Evolutionary conservation across 2,888 invertebrate genomes (phyloP), one percentile per base, ranked within the genome.

Genomic region (Tinea semifulvella): DNA sequence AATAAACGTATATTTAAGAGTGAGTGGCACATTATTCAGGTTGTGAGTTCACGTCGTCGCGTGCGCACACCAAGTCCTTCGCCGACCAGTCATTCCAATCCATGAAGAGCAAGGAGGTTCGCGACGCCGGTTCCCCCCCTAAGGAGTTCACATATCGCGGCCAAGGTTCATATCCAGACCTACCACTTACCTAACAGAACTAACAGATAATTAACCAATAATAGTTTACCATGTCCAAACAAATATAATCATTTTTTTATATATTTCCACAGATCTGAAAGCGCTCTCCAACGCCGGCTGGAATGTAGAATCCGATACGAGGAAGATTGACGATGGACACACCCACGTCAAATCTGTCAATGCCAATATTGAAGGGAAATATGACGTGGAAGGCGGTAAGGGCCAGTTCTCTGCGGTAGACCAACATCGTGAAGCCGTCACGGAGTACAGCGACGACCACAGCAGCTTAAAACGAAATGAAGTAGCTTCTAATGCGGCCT

Each of bases 61-160:
- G 81, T 53, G 82, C 79, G 55, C 90, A 91, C 65, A 87, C 89
- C 44, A 87, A 88, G 61, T 88, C 88, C 10, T 80, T 91, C 58
- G 84, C 84, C 44, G 90, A 91, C 71, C 90, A 91, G 71, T 89
- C 86, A 63, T 91, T 90, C 75, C 84, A 89, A 65, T 87, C 88
- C 51, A 82, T 90, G 67, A 91, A 91, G 76, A 85, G 86, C 56
- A 90, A 91, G 76, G 90, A 91, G 74, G 87, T 91, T 49, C 84
- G 90, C 47, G 91, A 91, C 64, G 90, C 90, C 14, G 87, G 87
- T 69, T 89, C 89, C 47, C 90, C 91, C 19, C 87, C 88, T 46
- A 84, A 85, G 68, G 88, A 88, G 62, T 76, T 71, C 68, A 56
- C 65, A 53, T 79, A 73, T 67, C 68, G 69, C 61, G 71, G 68